phyloP scores from a whole-genome alignment of 2,888 invertebrate species.

The Pyrochroa serraticornis region DNA sequence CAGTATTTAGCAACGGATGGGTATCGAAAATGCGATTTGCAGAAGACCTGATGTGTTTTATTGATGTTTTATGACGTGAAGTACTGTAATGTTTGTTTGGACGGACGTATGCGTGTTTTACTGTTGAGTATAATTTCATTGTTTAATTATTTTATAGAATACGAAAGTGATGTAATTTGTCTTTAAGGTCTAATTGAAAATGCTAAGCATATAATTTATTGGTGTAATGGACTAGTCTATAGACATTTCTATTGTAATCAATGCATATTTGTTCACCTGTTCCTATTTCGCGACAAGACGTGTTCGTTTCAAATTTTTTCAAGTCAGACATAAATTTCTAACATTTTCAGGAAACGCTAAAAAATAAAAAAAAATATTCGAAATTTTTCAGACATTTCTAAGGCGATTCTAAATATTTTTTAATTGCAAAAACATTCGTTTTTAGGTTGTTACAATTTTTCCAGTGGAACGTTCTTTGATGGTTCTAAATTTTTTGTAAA shows the following conservation, averaged over 20 bases:
- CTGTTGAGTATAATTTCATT: conserved; percentile 36
- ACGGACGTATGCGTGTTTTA: conserved; percentile 24
- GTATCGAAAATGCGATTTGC: conserved; percentile 26
- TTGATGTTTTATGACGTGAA: background rate
- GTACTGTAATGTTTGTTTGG: conserved; percentile 16
- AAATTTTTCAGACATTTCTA: too few species aligned
- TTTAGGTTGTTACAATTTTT: too few species aligned
- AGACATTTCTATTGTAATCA: too few species aligned
- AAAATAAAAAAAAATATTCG: background rate
- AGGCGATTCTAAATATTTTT: too few species aligned
- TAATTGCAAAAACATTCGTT: too few species aligned
- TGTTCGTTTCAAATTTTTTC: background rate
- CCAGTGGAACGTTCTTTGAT: too few species aligned
- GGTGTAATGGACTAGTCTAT: conserved; percentile 14
- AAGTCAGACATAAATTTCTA: background rate
- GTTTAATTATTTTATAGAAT: conserved; percentile 35
- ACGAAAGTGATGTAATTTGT: conserved; percentile 36
- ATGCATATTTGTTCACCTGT: background rate
- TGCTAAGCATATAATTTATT: conserved; percentile 16
- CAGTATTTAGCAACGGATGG: conserved; percentile 39
- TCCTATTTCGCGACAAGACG: background rate
- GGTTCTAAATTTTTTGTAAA: background rate
- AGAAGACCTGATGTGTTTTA: conserved; percentile 15
- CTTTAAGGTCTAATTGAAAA: conserved; percentile 24
- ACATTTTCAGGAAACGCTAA: background rate